Evolutionary conservation across 2,797 vertebrate genomes (phyloP).

Genomic region (Microcaecilia unicolor): DNA sequence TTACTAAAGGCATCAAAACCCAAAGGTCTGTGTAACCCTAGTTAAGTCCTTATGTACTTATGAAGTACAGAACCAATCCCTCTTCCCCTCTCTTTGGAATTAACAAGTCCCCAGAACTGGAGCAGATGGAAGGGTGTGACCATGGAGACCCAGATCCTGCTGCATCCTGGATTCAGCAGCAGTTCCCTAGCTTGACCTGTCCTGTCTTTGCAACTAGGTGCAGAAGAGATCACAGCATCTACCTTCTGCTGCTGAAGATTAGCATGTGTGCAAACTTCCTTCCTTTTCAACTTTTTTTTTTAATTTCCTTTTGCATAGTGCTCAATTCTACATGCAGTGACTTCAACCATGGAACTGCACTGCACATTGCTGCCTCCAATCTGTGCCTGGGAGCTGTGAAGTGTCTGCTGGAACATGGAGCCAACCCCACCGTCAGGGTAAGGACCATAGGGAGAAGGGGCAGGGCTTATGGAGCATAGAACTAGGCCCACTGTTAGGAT

Average conservation of each 20-base stretch:
- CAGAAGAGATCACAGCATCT: neutral
- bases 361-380: conserved; percentile 90
- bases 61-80: neutral
- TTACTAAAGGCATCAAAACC: conserved; percentile 73
- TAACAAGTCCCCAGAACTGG: neutral
- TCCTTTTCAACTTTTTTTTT: too few relatives aligned
- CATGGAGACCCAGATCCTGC: too few relatives aligned
- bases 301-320: conserved; percentile 49
- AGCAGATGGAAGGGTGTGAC: too few relatives aligned
- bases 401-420: conserved; percentile 84
- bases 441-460: neutral
- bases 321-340: conserved; percentile 87
- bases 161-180: too few relatives aligned
- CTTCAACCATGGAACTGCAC: conserved; percentile 79
- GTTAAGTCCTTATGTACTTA: too few relatives aligned
- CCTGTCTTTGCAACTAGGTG: neutral
- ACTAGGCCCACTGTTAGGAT: conserved; percentile 77
- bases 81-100: neutral
- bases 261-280: too few relatives aligned
- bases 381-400: conserved; percentile 83
- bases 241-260: too few relatives aligned
- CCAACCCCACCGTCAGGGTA: conserved; percentile 75
- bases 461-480: conserved; percentile 84
- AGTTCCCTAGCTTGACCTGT: neutral
- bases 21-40: conserved; percentile 58